A percentile compares a stretch with the other conserved stretches of the same genome.
Evolutionary conservation across 1,140 invertebrate genomes (phyloP).

Genomic region (Caerostris extrusa): DNA sequence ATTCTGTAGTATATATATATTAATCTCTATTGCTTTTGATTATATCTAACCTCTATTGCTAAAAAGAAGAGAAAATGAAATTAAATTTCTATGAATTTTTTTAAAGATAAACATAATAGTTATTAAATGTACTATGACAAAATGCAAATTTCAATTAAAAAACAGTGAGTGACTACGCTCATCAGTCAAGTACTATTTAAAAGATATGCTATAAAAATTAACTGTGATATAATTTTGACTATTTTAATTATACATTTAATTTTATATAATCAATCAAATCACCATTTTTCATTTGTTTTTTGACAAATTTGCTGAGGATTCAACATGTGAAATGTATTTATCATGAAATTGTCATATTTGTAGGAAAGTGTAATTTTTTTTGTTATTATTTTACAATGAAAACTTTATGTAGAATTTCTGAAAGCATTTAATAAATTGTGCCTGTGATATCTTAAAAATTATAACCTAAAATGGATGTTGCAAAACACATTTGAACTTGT

Average conservation of each 20-base stretch:
- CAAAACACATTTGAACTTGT: constrained; percentile 7
- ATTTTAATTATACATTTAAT: not conserved
- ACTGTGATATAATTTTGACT: not conserved
- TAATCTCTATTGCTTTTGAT: too few relatives aligned
- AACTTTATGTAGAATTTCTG: not conserved
- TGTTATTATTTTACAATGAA: not conserved
- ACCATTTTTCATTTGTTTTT: not conserved
- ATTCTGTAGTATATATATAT: too few relatives aligned
- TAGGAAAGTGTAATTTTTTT: too few relatives aligned
- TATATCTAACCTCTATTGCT: too few relatives aligned
- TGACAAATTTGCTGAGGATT: not conserved
- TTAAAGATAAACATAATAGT: too few relatives aligned
- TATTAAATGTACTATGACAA: too few relatives aligned
- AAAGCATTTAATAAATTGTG: constrained; percentile 6
- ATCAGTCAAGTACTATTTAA: not conserved
- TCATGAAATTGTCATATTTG: too few relatives aligned
- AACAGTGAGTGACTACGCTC: not conserved
- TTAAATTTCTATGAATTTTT: too few relatives aligned
- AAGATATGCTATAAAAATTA: not conserved
- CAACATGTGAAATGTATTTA: not conserved
- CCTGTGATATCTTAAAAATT: constrained; percentile 24
- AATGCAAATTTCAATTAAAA: too few relatives aligned
- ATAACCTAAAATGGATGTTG: not conserved
- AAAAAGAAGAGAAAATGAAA: too few relatives aligned
- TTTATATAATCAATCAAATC: not conserved